Evolutionary conservation across 1,140 invertebrate species (phyloP).

Genomic region (Drosophila leontia): DNA sequence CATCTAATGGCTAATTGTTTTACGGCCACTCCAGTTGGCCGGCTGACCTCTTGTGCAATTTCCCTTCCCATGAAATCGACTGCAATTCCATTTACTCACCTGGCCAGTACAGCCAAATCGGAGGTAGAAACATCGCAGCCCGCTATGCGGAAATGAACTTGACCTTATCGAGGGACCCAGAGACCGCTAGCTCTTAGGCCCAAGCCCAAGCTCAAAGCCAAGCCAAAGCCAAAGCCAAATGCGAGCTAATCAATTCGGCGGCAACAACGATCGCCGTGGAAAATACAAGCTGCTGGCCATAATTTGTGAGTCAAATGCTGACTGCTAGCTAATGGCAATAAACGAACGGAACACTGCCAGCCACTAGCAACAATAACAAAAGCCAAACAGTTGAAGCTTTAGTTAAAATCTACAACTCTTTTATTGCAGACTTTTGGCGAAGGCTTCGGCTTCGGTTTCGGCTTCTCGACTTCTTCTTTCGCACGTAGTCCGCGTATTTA

Average conservation of each 20-base stretch:
- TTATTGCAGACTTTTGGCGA: constrained; percentile 26
- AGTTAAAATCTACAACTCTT: constrained; percentile 45
- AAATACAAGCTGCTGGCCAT: constrained; percentile 46
- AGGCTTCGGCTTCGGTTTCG: constrained; percentile 20
- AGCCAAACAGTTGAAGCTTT: constrained; percentile 41
- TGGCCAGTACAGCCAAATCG: background rate
- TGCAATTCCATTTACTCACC: constrained; percentile 2
- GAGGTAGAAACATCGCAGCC: constrained; percentile 2
- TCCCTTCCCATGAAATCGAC: constrained; percentile 52
- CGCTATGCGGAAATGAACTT: constrained; percentile 75
- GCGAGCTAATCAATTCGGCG: constrained; percentile 67
- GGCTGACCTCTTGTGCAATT: constrained; percentile 73
- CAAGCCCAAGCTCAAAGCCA: constrained; percentile 28
- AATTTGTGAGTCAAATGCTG: constrained; percentile 74
- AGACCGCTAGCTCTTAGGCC: constrained; percentile 32
- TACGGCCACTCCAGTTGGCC: constrained; percentile 38
- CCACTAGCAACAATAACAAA: constrained; percentile 46
- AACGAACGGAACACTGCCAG: constrained; percentile 65
- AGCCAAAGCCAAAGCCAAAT: constrained; percentile 53
- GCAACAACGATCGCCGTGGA: constrained; percentile 24
- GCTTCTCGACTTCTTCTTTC: constrained; percentile 54
- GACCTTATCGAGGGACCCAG: constrained; percentile 69
- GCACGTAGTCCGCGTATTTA: constrained; percentile 47
- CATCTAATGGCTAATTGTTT: constrained; percentile 68
- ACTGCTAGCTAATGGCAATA: constrained; percentile 67